These are phyloP conservation scores for Dryoscopus gambensis DNA, from an alignment of 2,113 vertebrate species.

Conservation along the genomic window DNA sequence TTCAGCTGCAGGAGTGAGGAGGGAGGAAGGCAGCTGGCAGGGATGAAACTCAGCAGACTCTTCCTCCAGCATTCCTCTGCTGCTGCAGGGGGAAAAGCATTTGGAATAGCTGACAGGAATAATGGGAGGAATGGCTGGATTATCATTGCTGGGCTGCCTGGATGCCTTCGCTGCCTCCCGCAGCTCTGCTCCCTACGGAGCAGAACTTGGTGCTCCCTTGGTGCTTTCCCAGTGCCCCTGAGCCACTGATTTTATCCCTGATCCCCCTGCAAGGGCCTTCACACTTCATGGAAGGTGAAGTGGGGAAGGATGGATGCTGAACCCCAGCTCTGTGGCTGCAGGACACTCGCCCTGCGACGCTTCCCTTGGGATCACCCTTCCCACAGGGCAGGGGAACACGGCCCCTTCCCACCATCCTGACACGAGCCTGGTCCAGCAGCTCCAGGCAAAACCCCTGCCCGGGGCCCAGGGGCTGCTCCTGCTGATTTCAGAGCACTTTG, in stretches of 20 bases:
- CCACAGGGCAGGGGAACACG: rapidly evolving
- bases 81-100: not conserved
- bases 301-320: not conserved
- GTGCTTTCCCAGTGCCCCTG: not conserved
- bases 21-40: not conserved
- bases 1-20: not conserved
- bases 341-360: rapidly evolving
- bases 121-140: not conserved
- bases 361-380: not conserved
- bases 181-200: not conserved
- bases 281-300: not conserved
- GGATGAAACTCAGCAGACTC: not conserved
- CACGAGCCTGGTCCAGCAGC: not conserved
- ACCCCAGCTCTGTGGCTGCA: not conserved
- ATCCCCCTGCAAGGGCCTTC: not conserved
- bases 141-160: not conserved
- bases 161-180: not conserved
- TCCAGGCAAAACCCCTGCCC: not conserved
- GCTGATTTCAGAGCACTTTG: not conserved
- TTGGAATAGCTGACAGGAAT: not conserved
- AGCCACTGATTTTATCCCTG: not conserved
- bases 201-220: not conserved
- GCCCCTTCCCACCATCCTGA: not conserved
- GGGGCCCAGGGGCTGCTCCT: not conserved
- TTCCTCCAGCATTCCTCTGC: not conserved